Evolutionary conservation across 2,797 vertebrate genomes (phyloP), one percentile per base, ranked within the genome.

Genomic region (Parotocinclus haroldoi): DNA sequence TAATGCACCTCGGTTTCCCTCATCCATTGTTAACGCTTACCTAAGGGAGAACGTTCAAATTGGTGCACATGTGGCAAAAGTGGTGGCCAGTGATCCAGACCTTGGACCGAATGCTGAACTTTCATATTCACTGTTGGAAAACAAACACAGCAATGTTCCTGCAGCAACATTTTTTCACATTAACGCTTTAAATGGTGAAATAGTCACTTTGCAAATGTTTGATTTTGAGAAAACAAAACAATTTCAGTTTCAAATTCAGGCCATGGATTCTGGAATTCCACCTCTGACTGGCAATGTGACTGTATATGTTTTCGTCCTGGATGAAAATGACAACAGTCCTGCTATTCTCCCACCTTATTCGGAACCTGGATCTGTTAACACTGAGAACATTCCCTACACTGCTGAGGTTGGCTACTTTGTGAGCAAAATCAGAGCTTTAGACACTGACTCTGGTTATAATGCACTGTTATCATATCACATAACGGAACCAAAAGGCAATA

Each of bases 271-370:
- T 66, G 77, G 77, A 7, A 18, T n/a, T 45, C 76, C 73, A 50
- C 57, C 64, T 50, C 64, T 73, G 38, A 78, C 70, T 27, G 62
- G 68, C 10, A 73, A 73, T 16, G 56, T 45, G 7, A 73, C 73
- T 39, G 66, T 78, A 13, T 73, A 73, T n/a, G 63, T 78, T 19
- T 75, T 78, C 60, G 54, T 78, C 7, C 38, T 75, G 63, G 84
- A 85, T 72, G 76, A 81, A 42, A 85, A 84, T 73, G 84, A 85
- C 76, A 85, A 85, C 68, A 77, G 61, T 19, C 84, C 82, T 3
- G 63, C 71, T 14, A 76, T 87, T 54, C 72, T 87, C 10, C 52
- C 79, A 3, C 82, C 83, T 10, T 85, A 84, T 75, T 82, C 85
- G 52, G 76, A 80, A 13, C 78, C 59, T 45, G 78, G 79, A 46